These are phyloP conservation scores for Trissoscelio sp. DNA, from an alignment of 2,888 invertebrate species.

Conservation along the genomic window DNA sequence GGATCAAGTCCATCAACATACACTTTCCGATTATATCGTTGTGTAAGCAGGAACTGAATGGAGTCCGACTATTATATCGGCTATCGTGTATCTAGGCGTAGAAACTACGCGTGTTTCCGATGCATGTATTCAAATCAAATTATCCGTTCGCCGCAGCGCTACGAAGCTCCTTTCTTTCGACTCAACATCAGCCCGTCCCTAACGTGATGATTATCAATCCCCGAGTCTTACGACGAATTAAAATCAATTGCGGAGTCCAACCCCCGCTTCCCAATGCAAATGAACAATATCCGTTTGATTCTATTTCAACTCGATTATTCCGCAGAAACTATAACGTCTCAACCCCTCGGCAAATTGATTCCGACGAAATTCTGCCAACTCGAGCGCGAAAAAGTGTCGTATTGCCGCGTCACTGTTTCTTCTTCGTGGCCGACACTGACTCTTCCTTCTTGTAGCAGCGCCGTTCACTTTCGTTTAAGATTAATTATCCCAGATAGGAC, in stretches of 20 bases:
- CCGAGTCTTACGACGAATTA: constrained; percentile 3
- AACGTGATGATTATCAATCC: constrained; percentile 18
- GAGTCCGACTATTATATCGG: constrained; percentile 35
- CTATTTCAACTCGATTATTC: constrained; percentile 29
- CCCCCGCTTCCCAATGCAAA: constrained; percentile 33
- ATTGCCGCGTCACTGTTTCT: constrained; percentile 17
- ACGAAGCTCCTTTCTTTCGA: neutral
- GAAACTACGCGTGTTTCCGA: constrained; percentile 43
- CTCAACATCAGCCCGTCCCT: neutral
- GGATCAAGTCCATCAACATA: constrained; percentile 42
- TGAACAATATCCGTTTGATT: constrained; percentile 60
- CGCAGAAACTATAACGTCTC: constrained; percentile 16
- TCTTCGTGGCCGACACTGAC: too few relatives aligned
- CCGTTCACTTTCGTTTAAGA: constrained; percentile 71
- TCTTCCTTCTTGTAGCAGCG: constrained; percentile 8
- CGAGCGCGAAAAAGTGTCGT: constrained; percentile 32
- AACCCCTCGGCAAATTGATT: constrained; percentile 1
- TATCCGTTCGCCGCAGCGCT: constrained; percentile 15
- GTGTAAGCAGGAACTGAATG: constrained; percentile 35
- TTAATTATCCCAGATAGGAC: constrained; percentile 72
- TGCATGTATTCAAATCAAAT: constrained; percentile 53
- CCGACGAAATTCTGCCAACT: constrained; percentile 37
- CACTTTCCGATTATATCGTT: constrained; percentile 54
- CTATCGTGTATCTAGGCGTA: constrained; percentile 41
- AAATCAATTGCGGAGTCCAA: constrained; percentile 19